phyloP scores from a whole-genome alignment of 2,888 invertebrate species.

The Acanthosepion lycidas region DNA sequence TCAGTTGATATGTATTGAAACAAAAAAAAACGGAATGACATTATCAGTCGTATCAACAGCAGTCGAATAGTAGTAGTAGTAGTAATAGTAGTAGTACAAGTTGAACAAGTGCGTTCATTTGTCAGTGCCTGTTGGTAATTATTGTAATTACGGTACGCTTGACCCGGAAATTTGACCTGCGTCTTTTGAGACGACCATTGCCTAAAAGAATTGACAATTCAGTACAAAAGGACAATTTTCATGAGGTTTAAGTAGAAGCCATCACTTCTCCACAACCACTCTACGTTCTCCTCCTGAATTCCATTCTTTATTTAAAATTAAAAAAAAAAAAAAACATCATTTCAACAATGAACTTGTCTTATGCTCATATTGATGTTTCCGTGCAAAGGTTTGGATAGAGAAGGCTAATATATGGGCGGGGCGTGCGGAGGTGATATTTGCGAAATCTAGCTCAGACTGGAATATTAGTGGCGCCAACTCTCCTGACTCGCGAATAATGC shows the following conservation, averaged over 20 bases:
- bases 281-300: not conserved
- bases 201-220: not conserved
- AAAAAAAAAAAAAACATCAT: too few species aligned
- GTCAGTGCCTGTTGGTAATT: not conserved
- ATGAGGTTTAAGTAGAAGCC: not conserved
- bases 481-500: too few species aligned
- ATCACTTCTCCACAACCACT: not conserved
- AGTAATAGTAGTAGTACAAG: not conserved
- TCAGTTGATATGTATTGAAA: too few species aligned
- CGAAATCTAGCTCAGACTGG: too few species aligned
- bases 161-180: conserved; percentile 17
- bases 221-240: not conserved
- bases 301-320: too few species aligned
- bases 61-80: not conserved
- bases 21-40: too few species aligned
- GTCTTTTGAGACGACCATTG: not conserved
- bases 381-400: too few species aligned
- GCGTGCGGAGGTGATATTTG: too few species aligned
- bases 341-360: too few species aligned
- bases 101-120: not conserved
- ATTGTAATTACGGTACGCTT: not conserved
- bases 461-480: too few species aligned
- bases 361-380: too few species aligned
- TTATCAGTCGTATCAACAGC: not conserved
- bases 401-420: too few species aligned